Evolutionary conservation across 1,140 invertebrate species (phyloP), one percentile per base, ranked within the genome.

Genomic region (Drosophila nigrodunni): DNA sequence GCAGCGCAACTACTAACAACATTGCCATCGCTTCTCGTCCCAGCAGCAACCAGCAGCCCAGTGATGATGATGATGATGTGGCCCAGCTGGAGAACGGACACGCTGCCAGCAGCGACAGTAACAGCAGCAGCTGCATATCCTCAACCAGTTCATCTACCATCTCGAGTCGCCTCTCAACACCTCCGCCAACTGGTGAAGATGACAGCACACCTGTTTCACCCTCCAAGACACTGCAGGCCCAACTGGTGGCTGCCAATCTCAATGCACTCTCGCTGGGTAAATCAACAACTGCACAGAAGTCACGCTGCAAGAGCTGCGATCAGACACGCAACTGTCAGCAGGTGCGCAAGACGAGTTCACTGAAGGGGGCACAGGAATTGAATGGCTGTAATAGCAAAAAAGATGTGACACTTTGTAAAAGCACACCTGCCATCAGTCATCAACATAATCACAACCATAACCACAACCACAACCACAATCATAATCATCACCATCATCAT

Each of bases 151-250:
- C 79, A 15, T 87, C 87, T 3, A 83, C 90, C 15, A 74, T 73
- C 35, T 92, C 90, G 4, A 92, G 90, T 75, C 74, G 90, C 5
- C 49, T 87, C n/a, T 90, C 90, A 5, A 92, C 90, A 15, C 90
- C 90, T 13, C 90, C 90, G 44, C 90, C 90, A 10, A 92, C 90
- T 15, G 90, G 90, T 13, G 90, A 92, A 57, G 90, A 92, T 10
- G 90, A 92, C 77, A 92, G 90, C 66, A 78, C 82, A 7, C 88
- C 87, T 6, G 89, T 80, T 0, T 92, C 91, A 30, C 91, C 91
- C 15, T 82, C 79, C 1, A 91, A 85, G 66, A 86, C 76, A 25
- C 46, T 90, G 44, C 87, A 92, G 52, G 78, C 74, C 9, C 74
- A 82, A 21, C 74, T 92, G 18, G 83, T 92, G 37, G 85, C 79